A percentile compares a stretch with the other conserved stretches of the same genome.
These are phyloP conservation scores for Periophthalmus magnuspinnatus DNA, from an alignment of 2,797 vertebrate species.

Conservation along the genomic window DNA sequence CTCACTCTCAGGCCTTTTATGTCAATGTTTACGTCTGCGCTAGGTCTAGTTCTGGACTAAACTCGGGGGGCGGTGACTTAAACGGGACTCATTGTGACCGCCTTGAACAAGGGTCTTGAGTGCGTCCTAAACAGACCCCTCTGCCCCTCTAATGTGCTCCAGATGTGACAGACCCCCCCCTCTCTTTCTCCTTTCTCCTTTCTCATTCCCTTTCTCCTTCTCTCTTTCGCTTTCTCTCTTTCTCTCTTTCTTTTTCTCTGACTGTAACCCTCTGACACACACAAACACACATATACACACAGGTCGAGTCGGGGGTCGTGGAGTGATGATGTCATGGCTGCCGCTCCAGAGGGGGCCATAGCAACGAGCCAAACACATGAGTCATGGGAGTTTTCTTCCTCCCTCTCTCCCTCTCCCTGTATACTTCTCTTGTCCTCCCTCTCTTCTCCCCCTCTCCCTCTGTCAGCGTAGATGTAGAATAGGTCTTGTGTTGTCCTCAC, in stretches of 20 bases:
- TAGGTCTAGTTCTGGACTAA: too few species aligned
- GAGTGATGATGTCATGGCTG: slow-evolving; percentile 52
- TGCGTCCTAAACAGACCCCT: background rate
- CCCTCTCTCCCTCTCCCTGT: slow-evolving; percentile 21
- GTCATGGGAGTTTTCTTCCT: slow-evolving; percentile 66
- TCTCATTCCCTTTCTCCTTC: too few species aligned
- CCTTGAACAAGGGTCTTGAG: background rate
- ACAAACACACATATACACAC: too few species aligned
- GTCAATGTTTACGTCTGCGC: too few species aligned
- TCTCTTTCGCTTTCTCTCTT: background rate
- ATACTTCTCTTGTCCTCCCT: too few species aligned
- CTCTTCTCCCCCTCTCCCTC: too few species aligned
- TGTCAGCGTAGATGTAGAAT: too few species aligned
- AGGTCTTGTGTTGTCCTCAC: too few species aligned
- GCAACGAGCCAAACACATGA: slow-evolving; percentile 52
- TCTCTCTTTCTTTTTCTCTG: background rate
- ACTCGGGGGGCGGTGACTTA: too few species aligned
- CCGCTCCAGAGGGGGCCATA: slow-evolving; percentile 22
- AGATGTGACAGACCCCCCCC: slow-evolving; percentile 44
- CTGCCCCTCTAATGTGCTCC: slow-evolving; percentile 40
- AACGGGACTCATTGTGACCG: too few species aligned
- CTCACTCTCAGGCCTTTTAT: too few species aligned
- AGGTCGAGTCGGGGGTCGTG: slow-evolving; percentile 48
- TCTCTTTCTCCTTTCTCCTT: slow-evolving; percentile 18
- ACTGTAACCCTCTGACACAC: slow-evolving; percentile 5